A percentile compares a stretch with the other conserved stretches of the same genome.
phyloP scores from a whole-genome alignment of 2,797 vertebrate species.

The Vireo griseus region DNA sequence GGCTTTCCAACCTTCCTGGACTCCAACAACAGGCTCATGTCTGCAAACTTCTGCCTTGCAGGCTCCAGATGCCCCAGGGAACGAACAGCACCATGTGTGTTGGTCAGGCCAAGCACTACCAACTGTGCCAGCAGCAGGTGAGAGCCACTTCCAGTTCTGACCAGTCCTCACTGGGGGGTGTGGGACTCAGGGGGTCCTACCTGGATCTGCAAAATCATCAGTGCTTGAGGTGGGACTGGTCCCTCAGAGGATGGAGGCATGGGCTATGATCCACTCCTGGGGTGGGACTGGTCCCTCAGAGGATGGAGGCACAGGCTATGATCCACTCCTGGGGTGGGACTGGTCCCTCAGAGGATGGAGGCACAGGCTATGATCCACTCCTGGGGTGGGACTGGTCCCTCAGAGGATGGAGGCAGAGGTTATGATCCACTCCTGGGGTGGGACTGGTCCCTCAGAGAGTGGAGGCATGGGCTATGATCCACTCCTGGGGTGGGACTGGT shows the following conservation, averaged over 20 bases:
- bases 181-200: background rate
- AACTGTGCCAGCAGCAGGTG: constrained; percentile 86
- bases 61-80: constrained; percentile 80
- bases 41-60: constrained; percentile 45
- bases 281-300: no score
- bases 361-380: no score
- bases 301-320: no score
- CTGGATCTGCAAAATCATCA: background rate
- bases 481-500: background rate
- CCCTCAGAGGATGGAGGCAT: background rate
- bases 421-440: no score
- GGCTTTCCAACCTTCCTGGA: no score
- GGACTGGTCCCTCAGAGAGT: no score
- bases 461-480: no score
- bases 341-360: no score
- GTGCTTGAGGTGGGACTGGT: background rate
- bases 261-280: accelerated
- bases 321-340: no score
- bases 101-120: constrained; percentile 82
- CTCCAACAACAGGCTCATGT: background rate
- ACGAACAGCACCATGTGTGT: constrained; percentile 79
- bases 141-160: background rate
- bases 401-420: no score
- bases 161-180: background rate
- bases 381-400: background rate